Conservation (phyloP, 2,797 vertebrate species). For the Platyrinchus mystaceus region DNA sequence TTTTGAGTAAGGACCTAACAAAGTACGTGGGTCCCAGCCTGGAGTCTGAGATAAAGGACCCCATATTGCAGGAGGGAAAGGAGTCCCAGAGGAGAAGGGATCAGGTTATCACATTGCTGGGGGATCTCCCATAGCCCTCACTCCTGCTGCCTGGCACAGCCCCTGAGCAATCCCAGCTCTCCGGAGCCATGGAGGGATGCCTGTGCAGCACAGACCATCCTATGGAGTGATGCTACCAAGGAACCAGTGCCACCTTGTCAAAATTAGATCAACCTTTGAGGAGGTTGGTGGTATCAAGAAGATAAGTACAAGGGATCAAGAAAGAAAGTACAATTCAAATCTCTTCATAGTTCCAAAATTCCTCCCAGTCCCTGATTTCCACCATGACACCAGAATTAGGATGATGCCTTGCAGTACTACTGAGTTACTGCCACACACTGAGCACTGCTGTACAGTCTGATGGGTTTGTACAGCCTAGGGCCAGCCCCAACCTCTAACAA, state of each 20-base stretch:
- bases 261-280: neutral
- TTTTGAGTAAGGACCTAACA: neutral
- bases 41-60: neutral
- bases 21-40: neutral
- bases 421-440: neutral
- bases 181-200: rapidly evolving
- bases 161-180: neutral
- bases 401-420: neutral
- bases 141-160: neutral
- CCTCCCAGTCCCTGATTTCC: neutral
- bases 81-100: neutral
- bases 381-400: neutral
- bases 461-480: neutral
- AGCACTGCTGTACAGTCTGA: neutral
- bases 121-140: neutral
- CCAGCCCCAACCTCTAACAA: neutral
- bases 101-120: neutral
- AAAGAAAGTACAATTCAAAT: neutral
- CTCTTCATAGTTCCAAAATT: neutral
- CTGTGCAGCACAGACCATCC: neutral
- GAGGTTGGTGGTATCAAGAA: neutral
- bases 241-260: neutral
- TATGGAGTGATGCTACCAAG: neutral
- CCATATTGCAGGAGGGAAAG: neutral
- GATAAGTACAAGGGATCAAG: neutral